These are phyloP conservation scores for Sycophaga agraensis DNA, from an alignment of 1,140 invertebrate species.

Conservation along the genomic window DNA sequence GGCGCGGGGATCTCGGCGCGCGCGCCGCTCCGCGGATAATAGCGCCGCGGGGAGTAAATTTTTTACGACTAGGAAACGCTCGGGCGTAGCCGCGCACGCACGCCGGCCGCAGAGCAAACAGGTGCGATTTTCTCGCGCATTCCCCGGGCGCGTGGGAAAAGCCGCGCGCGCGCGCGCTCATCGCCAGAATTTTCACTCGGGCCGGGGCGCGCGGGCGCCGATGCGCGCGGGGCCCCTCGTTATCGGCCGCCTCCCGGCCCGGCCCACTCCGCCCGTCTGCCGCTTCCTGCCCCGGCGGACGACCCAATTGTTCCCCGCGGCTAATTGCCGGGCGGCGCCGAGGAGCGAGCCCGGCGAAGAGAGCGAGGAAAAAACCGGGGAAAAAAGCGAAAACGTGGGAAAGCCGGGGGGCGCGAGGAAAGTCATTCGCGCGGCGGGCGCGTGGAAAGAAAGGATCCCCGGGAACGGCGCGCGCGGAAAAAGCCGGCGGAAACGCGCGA, in stretches of 20 bases:
- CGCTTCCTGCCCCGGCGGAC: too few species aligned
- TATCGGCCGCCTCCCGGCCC: too few species aligned
- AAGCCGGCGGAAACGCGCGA: background rate
- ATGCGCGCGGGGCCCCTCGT: too few species aligned
- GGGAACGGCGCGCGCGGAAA: background rate
- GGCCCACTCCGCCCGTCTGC: background rate
- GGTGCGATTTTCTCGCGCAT: slow-evolving; percentile 13
- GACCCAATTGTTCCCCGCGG: background rate
- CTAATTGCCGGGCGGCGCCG: background rate
- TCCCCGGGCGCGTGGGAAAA: slow-evolving; percentile 7
- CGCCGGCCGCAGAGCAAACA: background rate
- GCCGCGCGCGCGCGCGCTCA: background rate
- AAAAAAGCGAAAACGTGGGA: slow-evolving; percentile 13
- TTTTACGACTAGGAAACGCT: slow-evolving; percentile 18
- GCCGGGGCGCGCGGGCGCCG: too few species aligned
- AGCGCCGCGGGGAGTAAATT: background rate
- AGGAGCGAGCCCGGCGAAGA: background rate
- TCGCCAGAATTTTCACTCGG: background rate
- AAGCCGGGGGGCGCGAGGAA: background rate
- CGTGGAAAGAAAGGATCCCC: too few species aligned
- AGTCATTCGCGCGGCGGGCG: background rate
- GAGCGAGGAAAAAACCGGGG: background rate
- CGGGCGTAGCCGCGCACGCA: background rate
- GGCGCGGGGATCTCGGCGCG: too few species aligned
- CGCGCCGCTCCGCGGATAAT: background rate